Evolutionary conservation across 1,140 invertebrate genomes (phyloP), one percentile per base, ranked within the genome.

Genomic region (Latrodectus geometricus): DNA sequence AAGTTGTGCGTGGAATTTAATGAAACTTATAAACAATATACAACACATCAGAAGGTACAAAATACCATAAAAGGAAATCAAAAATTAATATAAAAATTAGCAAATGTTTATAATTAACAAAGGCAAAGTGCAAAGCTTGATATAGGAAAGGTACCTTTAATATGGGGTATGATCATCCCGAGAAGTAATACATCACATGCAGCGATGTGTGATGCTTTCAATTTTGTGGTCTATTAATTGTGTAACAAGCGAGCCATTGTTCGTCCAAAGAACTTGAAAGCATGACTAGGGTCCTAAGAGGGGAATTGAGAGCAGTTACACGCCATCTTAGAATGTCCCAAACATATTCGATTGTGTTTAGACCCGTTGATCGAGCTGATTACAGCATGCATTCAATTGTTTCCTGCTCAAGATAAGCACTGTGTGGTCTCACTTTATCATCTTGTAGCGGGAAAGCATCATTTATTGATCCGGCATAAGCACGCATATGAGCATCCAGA

Each of bases 401-500:
- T 69, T 23, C 8, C 68, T 69, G n/a, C n/a, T 69, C 8, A 17
- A 74, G 73, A 50, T 74, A 74, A 23, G 35, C 21, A 7, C 77
- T 79, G 56, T 79, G 77, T 66, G 20, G 56, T 79, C 9, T 79
- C 0, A 9, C 65, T 15, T 35, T 79, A 23, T 79, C 77, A 35
- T 68, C 56, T 21, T 68, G 56, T 48, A 79, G 23, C 21, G 23
- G 9, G 77, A 56, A 77, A 77, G 0, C 48, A 56, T 8, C 20
- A 77, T 15, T 50, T 77, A 56, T 61, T 54, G 49, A 17, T 9
- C 77, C 77, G 15, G 77, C 77, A 79, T 79, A 65, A 35, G 77
- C 4, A 21, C 65, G 8, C 65, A 49, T 35, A 79, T 49, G 66
- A 79, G 61, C 65, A 79, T 79, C 56, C 8, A 79, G 12, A 9